A percentile compares a stretch with the other conserved stretches of the same genome.
Evolutionary conservation across 2,888 invertebrate genomes (phyloP).

Genomic region (Philopedon plagiatum): DNA sequence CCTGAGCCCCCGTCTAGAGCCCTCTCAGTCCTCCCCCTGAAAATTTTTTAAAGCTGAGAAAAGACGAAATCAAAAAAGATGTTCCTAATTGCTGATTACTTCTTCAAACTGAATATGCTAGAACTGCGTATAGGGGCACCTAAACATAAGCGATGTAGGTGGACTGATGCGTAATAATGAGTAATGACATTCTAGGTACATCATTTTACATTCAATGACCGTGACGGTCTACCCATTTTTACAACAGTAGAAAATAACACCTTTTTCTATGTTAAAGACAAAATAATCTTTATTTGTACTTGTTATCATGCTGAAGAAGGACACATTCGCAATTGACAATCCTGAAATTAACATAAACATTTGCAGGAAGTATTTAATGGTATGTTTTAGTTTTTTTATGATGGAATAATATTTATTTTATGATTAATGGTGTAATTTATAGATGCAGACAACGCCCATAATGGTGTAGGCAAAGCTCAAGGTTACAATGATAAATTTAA

Average conservation of each 20-base stretch:
- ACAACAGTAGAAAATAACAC: neutral
- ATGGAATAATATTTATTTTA: neutral
- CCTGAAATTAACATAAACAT: neutral
- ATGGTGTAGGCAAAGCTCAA: no score
- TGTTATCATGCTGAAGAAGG: neutral
- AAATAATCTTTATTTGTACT: neutral
- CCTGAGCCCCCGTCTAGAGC: no score
- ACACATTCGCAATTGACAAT: neutral
- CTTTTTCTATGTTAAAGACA: neutral
- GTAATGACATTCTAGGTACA: neutral
- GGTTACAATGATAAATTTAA: no score
- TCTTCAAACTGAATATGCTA: no score
- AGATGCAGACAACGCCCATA: neutral
- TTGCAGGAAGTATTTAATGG: neutral
- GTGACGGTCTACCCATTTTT: conserved; percentile 6
- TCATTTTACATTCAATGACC: conserved; percentile 1
- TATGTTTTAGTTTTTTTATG: neutral
- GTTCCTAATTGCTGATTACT: no score
- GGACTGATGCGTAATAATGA: no score
- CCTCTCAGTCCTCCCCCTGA: no score
- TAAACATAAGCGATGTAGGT: neutral
- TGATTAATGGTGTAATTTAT: neutral
- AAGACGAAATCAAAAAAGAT: no score
- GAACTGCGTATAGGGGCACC: no score
- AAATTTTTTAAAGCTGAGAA: no score